Base-by-base conservation (phyloP, 2,113 vertebrate species). In the Eclectus roratus region DNA sequence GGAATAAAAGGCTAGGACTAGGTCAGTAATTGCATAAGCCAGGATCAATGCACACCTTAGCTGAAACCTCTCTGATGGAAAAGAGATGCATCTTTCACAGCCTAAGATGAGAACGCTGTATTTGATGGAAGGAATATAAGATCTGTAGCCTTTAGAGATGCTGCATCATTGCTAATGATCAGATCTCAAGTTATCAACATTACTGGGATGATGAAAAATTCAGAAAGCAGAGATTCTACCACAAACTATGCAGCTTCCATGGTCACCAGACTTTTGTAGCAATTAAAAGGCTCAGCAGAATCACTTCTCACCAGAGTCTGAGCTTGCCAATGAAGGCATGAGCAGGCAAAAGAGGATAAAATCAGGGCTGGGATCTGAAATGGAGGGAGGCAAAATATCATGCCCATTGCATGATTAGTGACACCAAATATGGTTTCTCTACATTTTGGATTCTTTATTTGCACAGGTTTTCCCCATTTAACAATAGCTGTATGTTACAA, bases 401-500 rank as follows among this genome's bases (percentile, higher is more conserved):
- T 49, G 13, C 4, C 23, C 7, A 18, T 33, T 87, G 19, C 71
- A 68, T 63, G 63, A 66, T 49, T 37, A 70, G 50, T 64, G 50
- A 49, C 35, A 72, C 6, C 18, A 90, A 58, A 53, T 58, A 66
- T 41, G 20, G 25, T 53, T 80, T 93, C 29, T 94, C n/a, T 60
- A 43, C 37, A 17, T 84, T 91, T 85, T 46, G 39, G 5, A 17
- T 68, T 80, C 66, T 95, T 85, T 92, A 49, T 74, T 85, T 84
- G 61, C 43, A 81, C n/a, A 61, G 28, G 47, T 83, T 79, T 76
- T 76, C 24, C 71, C 77, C 64, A 66, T 88, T 91, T 93, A 88
- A 89, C 83, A 86, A 93, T 94, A 58, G 64, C 83, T 86, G 50
- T 89, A 89, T 89, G 31, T 84, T 89, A 93, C 73, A 89, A 39